Base-by-base conservation (phyloP, 2,888 invertebrate species). In the Hyppa rectilinea region DNA sequence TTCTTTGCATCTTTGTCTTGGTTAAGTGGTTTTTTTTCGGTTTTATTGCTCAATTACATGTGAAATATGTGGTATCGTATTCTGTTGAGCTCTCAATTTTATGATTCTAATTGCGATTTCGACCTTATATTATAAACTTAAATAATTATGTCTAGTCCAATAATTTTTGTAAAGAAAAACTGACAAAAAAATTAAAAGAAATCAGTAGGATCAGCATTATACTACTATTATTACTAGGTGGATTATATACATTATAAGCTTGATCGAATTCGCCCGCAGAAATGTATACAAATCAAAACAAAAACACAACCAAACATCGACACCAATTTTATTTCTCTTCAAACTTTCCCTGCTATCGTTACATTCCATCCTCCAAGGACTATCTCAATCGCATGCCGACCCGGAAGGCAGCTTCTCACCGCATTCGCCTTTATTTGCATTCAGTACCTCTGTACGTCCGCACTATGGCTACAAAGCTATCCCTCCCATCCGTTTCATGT, bases 381-480 rank as follows among this genome's bases (percentile, higher is more conserved):
- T 83, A 80, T 83, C 74, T 59, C 72, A 69, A 80, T 74, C 73
- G 78, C 66, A n/a, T 58, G 50, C 40, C 55, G 55, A 71, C 78
- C 72, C 81, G 85, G 83, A 85, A 85, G 74, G 60, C 61, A 53
- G 38, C 60, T 49, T 59, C 72, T 70, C 29, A 47, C 45, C 71
- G 20, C 36, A 55, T 52, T 67, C 64, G 20, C 70, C 58, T 82
- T 85, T 83, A 85, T 83, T 83, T 83, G 81, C 72, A 73, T 75
- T 78, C 85, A 71, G 70, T 78, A 67, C 66, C 67, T 58, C 72
- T n/a, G 14, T 36, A 36, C 47, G 69, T 69, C 67, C 17, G 67
- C 29, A 67, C 45, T 67, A 29, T 56, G 58, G 58, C 63, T 67
- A 69, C 71, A 75, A 71, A 68, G 65, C 45, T 43, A 55, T 45